Conservation (phyloP, 2,888 invertebrate genomes). For the Lycophotia porphyrea region DNA sequence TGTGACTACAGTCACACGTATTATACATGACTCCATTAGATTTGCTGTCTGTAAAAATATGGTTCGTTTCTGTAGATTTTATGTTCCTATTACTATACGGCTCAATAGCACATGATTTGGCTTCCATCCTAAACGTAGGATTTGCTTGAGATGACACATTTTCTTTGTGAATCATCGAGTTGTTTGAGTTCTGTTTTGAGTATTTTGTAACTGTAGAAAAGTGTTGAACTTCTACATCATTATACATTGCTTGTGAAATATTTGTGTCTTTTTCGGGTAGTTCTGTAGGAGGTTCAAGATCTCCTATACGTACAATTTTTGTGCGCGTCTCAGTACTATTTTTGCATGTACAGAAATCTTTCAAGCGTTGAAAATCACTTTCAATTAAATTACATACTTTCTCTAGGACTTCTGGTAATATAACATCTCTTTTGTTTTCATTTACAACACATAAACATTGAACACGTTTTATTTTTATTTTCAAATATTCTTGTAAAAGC, state of each 20-base stretch:
- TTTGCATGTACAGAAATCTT: constrained; percentile 74
- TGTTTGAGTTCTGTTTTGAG: constrained; percentile 60
- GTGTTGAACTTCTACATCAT: constrained; percentile 31
- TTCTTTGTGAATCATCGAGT: constrained; percentile 59
- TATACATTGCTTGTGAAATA: constrained; percentile 21
- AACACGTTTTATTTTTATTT: constrained; percentile 82
- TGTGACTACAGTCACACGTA: constrained; percentile 62
- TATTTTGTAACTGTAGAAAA: background rate
- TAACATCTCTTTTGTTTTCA: constrained; percentile 64
- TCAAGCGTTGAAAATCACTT: constrained; percentile 83
- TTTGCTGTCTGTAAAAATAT: constrained; percentile 56
- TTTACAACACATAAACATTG: constrained; percentile 77
- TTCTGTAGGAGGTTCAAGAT: constrained; percentile 48
- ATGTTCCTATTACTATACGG: constrained; percentile 52
- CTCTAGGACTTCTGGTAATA: constrained; percentile 77
- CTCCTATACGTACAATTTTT: constrained; percentile 32
- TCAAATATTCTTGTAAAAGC: constrained; percentile 85
- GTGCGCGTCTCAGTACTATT: constrained; percentile 38
- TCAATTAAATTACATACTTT: constrained; percentile 83
- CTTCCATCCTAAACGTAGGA: constrained; percentile 66
- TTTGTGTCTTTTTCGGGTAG: constrained; percentile 71
- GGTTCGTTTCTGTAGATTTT: constrained; percentile 62
- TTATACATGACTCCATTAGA: constrained; percentile 57
- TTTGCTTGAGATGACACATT: constrained; percentile 73
- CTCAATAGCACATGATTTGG: constrained; percentile 74